Conservation (phyloP, 1,140 invertebrate species). For the Trichonephila inaurata region DNA sequence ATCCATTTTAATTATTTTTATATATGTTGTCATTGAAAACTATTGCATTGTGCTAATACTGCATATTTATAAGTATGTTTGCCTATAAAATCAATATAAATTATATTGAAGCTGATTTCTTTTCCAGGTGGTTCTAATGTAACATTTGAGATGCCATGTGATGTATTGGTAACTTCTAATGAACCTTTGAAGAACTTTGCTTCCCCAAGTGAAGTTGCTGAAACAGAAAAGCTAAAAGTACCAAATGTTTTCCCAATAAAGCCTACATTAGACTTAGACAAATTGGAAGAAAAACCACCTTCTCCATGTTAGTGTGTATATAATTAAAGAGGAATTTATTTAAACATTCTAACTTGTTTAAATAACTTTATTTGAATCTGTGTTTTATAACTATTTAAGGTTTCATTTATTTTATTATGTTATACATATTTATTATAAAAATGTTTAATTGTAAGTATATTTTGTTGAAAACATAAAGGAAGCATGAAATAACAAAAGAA, state of each 20-base stretch:
- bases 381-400: not conserved
- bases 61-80: too few species aligned
- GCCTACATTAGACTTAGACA: conserved; percentile 61
- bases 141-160: conserved; percentile 49
- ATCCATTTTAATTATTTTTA: too few species aligned
- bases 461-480: too few species aligned
- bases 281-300: not conserved
- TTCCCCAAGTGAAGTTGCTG: not conserved
- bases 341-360: not conserved
- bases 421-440: not conserved
- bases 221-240: conserved; percentile 30
- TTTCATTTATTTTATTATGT: not conserved
- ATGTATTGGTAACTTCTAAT: conserved; percentile 24
- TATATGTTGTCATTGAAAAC: too few species aligned
- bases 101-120: not conserved
- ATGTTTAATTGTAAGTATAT: not conserved
- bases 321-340: too few species aligned
- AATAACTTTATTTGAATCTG: not conserved
- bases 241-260: conserved; percentile 67
- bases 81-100: not conserved
- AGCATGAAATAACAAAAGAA: too few species aligned
- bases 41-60: too few species aligned
- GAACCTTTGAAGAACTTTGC: conserved; percentile 54
- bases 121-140: conserved; percentile 40
- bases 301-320: not conserved